A percentile compares a stretch with the other conserved stretches of the same genome.
phyloP scores from a whole-genome alignment of 2,888 invertebrate species.

The Parnassius apollo region DNA sequence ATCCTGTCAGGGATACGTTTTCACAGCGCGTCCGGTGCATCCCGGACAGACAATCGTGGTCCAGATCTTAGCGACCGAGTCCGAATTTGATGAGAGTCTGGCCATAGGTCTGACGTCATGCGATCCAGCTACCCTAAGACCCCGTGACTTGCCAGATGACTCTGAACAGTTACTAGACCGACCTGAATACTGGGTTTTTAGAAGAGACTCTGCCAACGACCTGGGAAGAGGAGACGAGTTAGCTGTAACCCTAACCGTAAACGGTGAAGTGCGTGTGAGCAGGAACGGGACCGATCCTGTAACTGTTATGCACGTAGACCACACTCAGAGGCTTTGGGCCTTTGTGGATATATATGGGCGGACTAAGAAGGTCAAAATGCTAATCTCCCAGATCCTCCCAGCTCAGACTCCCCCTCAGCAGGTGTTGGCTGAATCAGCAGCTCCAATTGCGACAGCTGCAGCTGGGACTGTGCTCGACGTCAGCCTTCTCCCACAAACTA shows the following conservation, averaged over 20 bases:
- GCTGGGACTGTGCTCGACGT: constrained; percentile 90
- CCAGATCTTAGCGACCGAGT: constrained; percentile 91
- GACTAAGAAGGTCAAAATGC: constrained; percentile 89
- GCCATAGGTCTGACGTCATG: constrained; percentile 97
- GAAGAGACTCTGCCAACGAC: constrained; percentile 93
- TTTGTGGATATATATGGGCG: constrained; percentile 98
- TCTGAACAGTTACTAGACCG: constrained; percentile 94
- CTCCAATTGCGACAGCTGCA: constrained; percentile 68
- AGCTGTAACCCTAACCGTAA: constrained; percentile 88
- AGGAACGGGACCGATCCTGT: constrained; percentile 90
- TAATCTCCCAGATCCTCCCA: constrained; percentile 55
- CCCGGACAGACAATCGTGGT: constrained; percentile 94
- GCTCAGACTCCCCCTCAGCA: constrained; percentile 76
- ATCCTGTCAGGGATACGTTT: constrained; percentile 97
- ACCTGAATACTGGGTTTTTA: constrained; percentile 98
- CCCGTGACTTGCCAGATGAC: constrained; percentile 92
- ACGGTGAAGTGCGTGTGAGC: constrained; percentile 89
- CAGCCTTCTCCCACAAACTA: constrained; percentile 87
- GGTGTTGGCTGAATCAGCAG: constrained; percentile 80
- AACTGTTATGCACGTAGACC: constrained; percentile 97
- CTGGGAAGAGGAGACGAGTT: constrained; percentile 94
- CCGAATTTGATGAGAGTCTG: constrained; percentile 93
- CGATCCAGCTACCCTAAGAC: constrained; percentile 89
- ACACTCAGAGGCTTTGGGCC: constrained; percentile 94
- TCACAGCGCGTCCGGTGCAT: constrained; percentile 92